A percentile compares a stretch with the other conserved stretches of the same genome.
These are phyloP conservation scores for Poecile atricapillus DNA, from an alignment of 2,113 vertebrate species.

Conservation along the genomic window DNA sequence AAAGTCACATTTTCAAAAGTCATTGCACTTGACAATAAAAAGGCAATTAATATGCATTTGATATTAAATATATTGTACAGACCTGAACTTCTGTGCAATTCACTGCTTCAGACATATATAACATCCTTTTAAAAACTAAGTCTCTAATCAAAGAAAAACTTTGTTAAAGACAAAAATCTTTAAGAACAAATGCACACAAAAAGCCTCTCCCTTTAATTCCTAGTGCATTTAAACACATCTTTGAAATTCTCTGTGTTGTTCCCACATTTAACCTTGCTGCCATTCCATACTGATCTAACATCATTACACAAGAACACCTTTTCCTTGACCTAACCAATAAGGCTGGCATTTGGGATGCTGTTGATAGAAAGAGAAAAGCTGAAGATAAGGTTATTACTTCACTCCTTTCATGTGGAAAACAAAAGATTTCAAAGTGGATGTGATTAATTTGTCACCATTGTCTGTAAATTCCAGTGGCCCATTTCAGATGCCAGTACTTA, in stretches of 20 bases:
- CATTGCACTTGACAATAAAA: slow-evolving; percentile 67
- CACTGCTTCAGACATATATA: slow-evolving; percentile 13
- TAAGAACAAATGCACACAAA: background rate
- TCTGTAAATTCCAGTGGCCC: background rate
- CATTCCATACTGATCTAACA: background rate
- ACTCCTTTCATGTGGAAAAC: background rate
- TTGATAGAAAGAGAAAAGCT: background rate
- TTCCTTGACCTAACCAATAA: background rate
- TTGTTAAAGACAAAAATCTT: slow-evolving; percentile 18
- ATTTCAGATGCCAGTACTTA: background rate
- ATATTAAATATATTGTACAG: slow-evolving; percentile 39
- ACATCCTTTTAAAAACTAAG: slow-evolving; percentile 17
- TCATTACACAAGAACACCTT: background rate
- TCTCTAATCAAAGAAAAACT: background rate
- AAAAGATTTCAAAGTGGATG: background rate
- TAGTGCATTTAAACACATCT: slow-evolving; percentile 14
- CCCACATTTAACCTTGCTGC: background rate
- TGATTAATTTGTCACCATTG: background rate
- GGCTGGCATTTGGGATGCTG: background rate
- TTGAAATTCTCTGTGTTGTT: background rate
- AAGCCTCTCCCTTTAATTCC: slow-evolving; percentile 42
- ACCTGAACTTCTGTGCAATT: slow-evolving; percentile 46
- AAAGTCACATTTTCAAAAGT: slow-evolving; percentile 57
- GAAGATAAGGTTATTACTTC: background rate
- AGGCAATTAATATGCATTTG: slow-evolving; percentile 36